A percentile compares a stretch with the other conserved stretches of the same genome.
Evolutionary conservation across 1,140 invertebrate genomes (phyloP).

Genomic region (Drosophila ohnishii): DNA sequence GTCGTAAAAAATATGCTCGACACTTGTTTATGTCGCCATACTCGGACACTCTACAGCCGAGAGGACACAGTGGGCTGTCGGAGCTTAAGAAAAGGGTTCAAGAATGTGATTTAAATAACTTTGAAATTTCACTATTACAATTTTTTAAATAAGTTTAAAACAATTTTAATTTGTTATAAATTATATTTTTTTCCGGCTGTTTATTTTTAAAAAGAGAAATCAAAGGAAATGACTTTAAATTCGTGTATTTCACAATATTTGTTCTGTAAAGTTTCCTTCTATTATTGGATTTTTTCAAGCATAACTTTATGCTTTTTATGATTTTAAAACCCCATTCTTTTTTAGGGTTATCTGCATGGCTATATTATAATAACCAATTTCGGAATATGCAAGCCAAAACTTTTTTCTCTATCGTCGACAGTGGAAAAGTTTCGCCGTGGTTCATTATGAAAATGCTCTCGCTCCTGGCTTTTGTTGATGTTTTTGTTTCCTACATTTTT

Average conservation of each 20-base stretch:
- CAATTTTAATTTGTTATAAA: no score
- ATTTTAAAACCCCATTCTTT: not conserved
- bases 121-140: no score
- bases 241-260: no score
- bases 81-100: not conserved
- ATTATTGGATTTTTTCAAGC: not conserved
- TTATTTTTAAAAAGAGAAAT: not conserved
- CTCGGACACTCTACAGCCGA: conserved; percentile 8
- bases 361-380: conserved; percentile 11
- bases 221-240: not conserved
- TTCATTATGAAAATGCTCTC: conserved; percentile 37
- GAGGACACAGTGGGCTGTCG: not conserved
- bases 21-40: conserved; percentile 69
- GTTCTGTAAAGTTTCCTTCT: not conserved
- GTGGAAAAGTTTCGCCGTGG: conserved; percentile 26
- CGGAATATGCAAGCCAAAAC: conserved; percentile 11
- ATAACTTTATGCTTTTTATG: not conserved
- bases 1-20: conserved; percentile 74
- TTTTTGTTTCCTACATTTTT: conserved; percentile 31
- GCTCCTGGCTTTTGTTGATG: conserved; percentile 28
- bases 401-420: conserved; percentile 15
- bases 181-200: not conserved
- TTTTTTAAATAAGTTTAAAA: not conserved
- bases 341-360: conserved; percentile 10
- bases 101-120: not conserved